Conservation (phyloP, 1,140 invertebrate genomes). For the Magallana angulata region DNA sequence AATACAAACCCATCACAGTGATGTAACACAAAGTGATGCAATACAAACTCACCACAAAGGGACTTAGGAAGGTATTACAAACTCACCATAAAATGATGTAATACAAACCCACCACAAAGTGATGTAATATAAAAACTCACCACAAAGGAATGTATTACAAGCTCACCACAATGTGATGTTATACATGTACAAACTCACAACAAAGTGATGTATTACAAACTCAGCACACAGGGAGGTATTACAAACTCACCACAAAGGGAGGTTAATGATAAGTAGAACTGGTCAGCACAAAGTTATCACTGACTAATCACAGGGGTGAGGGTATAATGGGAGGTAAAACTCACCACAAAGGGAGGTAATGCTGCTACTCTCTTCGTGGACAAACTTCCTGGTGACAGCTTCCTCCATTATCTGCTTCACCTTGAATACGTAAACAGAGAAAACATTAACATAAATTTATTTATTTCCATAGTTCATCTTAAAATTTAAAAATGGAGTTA, state of each 20-base stretch:
- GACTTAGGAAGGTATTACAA: neutral
- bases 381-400: constrained; percentile 93
- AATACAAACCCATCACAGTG: neutral
- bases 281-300: neutral
- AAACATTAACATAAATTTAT: too few species aligned
- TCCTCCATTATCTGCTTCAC: constrained; percentile 97
- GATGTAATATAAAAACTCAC: neutral
- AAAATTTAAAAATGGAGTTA: too few species aligned
- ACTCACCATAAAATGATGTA: neutral
- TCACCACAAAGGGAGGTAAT: constrained; percentile 91
- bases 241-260: neutral
- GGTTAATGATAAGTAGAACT: neutral
- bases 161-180: neutral
- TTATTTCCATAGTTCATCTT: too few species aligned
- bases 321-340: constrained; percentile 43
- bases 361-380: constrained; percentile 93
- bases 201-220: neutral
- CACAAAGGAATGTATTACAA: neutral
- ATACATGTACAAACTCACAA: neutral
- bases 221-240: neutral
- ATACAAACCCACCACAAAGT: neutral
- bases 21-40: neutral
- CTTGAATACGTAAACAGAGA: constrained; percentile 73
- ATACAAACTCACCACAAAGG: neutral
- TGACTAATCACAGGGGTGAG: neutral